Evolutionary conservation across 2,797 vertebrate genomes (phyloP), one percentile per base, ranked within the genome.

Genomic region (Pterois miles): DNA sequence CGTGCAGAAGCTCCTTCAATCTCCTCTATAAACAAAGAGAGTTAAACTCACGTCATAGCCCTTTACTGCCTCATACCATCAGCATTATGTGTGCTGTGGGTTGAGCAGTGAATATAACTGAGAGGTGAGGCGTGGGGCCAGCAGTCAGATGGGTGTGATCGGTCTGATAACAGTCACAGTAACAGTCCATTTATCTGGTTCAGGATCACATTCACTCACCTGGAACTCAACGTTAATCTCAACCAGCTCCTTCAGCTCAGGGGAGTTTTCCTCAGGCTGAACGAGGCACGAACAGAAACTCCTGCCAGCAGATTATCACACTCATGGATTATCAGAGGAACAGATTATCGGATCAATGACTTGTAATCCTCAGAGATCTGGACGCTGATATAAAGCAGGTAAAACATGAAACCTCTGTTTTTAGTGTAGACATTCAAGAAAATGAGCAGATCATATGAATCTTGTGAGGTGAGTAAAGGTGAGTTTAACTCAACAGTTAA

Each of bases 271-370:
- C 5, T 74, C 67, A 48, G 93, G 90, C 29, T 0, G 54, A 38
- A 87, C 33, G 25, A 94, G 81, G 50, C 93, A 95, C 0, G 90
- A 93, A 66, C 91, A 94, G 82, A 93, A 92, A 2, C 22, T 71
- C 82, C 92, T 93, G 83, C 2, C 67, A 71, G 38, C 25, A 75
- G 36, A 54, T 53, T 46, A 69, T 66, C 36, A 57, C 22, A 52
- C 3, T 2, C 1, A 1, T 46, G 43, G 64, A 62, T 65, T 23
- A 65, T 69, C 22, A 38, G 22, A 5, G 59, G 31, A 67, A 33
- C 52, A 78, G 53, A 71, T 72, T 25, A 74, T 59, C 20, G 40
- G 29, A n/a, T 62, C 40, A 59, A 12, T 33, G 27, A 57, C 4
- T 59, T 13, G 11, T 50, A 27, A 58, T 59, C 23, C 36, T 25